Base-by-base conservation (phyloP, 2,888 invertebrate genomes). In the Leptinotarsa peninsularis region DNA sequence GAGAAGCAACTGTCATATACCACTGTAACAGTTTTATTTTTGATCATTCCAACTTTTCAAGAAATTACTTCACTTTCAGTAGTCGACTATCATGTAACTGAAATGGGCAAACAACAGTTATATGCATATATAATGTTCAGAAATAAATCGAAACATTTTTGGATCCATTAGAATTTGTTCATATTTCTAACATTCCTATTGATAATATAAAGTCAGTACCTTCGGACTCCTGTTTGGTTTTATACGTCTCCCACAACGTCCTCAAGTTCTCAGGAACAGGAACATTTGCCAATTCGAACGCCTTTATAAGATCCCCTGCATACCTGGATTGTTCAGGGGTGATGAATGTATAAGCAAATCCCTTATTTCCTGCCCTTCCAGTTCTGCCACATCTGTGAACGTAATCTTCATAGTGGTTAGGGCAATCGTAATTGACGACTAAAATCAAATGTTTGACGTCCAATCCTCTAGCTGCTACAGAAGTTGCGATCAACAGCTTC, bases 331-430 rank as follows among this genome's bases (percentile, higher is more conserved):
- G 99, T 78, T 98, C 98, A 0, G 95, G 94, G 0, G 98, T 97
- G 10, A 99, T 92, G 88, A 99, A 99, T 0, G 99, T 99, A 90
- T 96, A 99, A 0, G 99, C 98, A 88, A 91, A 96, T 5, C 99
- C 99, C 87, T 98, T 98, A 88, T 98, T 98, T 1, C 99, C 99
- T 1, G 96, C 96, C 23, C 96, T 91, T 0, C 96, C 96, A 0
- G 96, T 96, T 74, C 96, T 91, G 0, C 96, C 98, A 89, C 98
- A 98, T 86, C 99, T 93, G 88, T 99, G 99, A 23, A 99, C 99
- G 88, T 99, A 99, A 88, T 99, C 99, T 89, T 99, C 99, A 86
- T 99, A 99, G 88, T 99, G 99, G 89, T 99, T 99, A 0, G 99
- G 99, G 85, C 98, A 98, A 89, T 99, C 99, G 88, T 98, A 99